Conservation (phyloP, 2,797 vertebrate genomes). For the Passerculus sandwichensis region DNA sequence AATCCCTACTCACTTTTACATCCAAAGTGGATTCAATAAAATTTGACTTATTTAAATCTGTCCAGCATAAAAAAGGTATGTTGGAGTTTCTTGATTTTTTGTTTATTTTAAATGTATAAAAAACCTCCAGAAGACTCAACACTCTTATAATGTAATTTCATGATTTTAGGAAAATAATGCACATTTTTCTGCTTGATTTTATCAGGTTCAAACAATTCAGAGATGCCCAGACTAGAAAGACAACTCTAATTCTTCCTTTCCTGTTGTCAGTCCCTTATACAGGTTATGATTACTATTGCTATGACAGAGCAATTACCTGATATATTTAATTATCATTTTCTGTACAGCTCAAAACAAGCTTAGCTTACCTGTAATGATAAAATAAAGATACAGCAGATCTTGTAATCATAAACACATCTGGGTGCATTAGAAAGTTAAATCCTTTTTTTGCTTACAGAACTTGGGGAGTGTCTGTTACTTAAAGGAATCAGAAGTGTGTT, state of each 20-base stretch:
- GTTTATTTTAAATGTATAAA: background rate
- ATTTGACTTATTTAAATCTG: background rate
- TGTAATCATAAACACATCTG: background rate
- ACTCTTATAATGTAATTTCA: background rate
- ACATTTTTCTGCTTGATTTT: background rate
- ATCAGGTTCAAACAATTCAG: background rate
- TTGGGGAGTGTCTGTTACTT: background rate
- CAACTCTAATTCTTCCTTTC: background rate
- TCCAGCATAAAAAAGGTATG: background rate
- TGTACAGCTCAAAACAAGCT: background rate
- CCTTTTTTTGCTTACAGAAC: background rate
- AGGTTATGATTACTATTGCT: background rate
- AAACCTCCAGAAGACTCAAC: background rate
- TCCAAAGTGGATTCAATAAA: background rate
- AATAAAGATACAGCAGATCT: background rate
- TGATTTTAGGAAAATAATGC: background rate
- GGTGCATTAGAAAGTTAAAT: background rate
- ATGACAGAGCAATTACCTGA: background rate
- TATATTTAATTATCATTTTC: background rate
- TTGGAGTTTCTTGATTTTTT: background rate
- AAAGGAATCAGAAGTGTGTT: background rate
- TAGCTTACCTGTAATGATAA: background rate
- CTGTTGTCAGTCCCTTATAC: background rate
- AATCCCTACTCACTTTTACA: background rate
- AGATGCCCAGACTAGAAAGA: background rate